Conservation (phyloP, 2,797 vertebrate species). For the Epinephelus coioides region DNA sequence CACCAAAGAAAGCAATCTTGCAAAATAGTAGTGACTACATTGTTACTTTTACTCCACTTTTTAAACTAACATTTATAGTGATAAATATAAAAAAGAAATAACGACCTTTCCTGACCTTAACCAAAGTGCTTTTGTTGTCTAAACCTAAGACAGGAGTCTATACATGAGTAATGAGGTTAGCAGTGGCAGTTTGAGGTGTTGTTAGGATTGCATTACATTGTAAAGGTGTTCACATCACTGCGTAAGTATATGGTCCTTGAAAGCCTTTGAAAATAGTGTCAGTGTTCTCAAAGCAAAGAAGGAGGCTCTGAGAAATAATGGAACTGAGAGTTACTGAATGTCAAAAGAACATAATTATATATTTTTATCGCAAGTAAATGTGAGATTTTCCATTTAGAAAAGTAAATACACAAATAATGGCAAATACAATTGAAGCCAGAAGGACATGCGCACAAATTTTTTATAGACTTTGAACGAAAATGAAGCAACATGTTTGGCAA, state of each 20-base stretch:
- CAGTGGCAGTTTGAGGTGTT: neutral
- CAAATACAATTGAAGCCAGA: neutral
- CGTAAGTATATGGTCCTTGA: neutral
- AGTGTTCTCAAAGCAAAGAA: neutral
- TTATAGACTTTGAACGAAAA: conserved; percentile 4
- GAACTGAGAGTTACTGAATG: neutral
- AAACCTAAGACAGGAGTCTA: no score
- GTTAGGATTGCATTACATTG: neutral
- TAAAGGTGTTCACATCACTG: neutral
- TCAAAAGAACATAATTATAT: neutral
- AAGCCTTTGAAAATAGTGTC: neutral
- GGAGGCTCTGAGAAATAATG: neutral
- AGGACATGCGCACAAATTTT: neutral
- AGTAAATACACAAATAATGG: neutral
- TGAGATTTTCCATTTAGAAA: neutral
- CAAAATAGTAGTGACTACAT: no score
- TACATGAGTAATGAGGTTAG: neutral
- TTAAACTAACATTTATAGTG: no score
- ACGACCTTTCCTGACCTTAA: no score
- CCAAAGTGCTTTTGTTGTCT: no score
- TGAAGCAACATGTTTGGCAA: conserved; percentile 16
- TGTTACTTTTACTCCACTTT: no score
- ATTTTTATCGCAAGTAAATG: neutral
- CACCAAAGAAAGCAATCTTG: no score
- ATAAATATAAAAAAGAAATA: no score